Evolutionary conservation across 2,113 vertebrate genomes (phyloP).

Genomic region (Pygathrix nemaeus): DNA sequence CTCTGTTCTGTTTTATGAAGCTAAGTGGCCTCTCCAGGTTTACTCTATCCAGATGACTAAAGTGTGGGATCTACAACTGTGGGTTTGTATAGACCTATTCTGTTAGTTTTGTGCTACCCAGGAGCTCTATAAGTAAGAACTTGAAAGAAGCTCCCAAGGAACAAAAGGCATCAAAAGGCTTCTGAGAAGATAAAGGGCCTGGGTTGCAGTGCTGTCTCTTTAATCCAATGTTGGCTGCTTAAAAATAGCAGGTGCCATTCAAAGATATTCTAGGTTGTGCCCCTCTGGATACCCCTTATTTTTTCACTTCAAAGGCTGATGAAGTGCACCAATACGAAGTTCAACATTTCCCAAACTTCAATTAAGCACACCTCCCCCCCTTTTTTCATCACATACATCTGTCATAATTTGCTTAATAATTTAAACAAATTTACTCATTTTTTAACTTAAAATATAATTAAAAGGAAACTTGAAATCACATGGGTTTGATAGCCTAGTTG

Average conservation of each 20-base stretch:
- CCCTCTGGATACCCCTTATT: background rate
- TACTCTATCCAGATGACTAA: background rate
- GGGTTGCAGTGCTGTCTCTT: background rate
- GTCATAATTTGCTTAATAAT: constrained; percentile 38
- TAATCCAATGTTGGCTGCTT: constrained; percentile 6
- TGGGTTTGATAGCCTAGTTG: background rate
- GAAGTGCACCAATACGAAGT: background rate
- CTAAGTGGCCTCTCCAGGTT: background rate
- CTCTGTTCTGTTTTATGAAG: background rate
- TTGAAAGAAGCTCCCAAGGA: constrained; percentile 24
- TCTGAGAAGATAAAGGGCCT: constrained; percentile 41
- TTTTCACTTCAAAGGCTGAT: constrained; percentile 41
- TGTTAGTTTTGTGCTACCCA: background rate
- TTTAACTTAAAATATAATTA: constrained; percentile 54
- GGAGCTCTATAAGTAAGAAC: background rate
- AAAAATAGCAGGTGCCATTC: constrained; percentile 16
- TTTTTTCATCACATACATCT: background rate
- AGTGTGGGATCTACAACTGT: background rate
- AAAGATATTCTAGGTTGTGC: background rate
- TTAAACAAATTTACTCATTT: constrained; percentile 16
- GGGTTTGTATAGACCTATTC: background rate
- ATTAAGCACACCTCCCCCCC: background rate
- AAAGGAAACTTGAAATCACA: constrained; percentile 21
- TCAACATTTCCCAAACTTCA: constrained; percentile 9
- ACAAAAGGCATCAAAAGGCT: constrained; percentile 42